phyloP scores from a whole-genome alignment of 1,140 invertebrate species.

The Eurosta solidaginis region DNA sequence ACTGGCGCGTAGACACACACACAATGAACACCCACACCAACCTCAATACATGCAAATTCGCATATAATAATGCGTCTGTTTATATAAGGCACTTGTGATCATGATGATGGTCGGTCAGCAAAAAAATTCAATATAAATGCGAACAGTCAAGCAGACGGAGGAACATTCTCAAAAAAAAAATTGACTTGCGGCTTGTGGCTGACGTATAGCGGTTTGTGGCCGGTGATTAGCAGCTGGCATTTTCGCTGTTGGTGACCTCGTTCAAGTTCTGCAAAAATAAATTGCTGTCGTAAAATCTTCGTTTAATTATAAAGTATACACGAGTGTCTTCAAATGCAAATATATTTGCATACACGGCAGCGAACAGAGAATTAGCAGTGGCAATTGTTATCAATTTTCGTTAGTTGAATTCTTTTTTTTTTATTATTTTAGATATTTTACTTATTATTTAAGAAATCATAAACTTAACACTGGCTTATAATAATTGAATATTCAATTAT shows the following conservation, averaged over 20 bases:
- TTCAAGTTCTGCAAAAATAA: slow-evolving; percentile 33
- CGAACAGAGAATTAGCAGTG: too few species aligned
- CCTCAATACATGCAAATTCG: not conserved
- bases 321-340: not conserved
- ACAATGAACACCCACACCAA: not conserved
- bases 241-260: slow-evolving; percentile 35
- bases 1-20: not conserved
- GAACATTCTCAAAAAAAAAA: not conserved
- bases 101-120: not conserved
- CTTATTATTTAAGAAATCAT: too few species aligned
- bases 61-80: not conserved
- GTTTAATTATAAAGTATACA: not conserved
- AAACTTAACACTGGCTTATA: too few species aligned
- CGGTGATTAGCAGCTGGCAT: not conserved
- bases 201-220: too few species aligned
- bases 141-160: too few species aligned
- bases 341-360: too few species aligned
- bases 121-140: not conserved
- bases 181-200: not conserved
- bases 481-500: too few species aligned
- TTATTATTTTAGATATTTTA: too few species aligned
- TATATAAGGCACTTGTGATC: not conserved
- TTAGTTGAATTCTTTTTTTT: too few species aligned
- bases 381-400: too few species aligned
- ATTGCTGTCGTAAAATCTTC: not conserved